phyloP scores from a whole-genome alignment of 1,140 invertebrate genomes.

The Euwallacea fornicatus region DNA sequence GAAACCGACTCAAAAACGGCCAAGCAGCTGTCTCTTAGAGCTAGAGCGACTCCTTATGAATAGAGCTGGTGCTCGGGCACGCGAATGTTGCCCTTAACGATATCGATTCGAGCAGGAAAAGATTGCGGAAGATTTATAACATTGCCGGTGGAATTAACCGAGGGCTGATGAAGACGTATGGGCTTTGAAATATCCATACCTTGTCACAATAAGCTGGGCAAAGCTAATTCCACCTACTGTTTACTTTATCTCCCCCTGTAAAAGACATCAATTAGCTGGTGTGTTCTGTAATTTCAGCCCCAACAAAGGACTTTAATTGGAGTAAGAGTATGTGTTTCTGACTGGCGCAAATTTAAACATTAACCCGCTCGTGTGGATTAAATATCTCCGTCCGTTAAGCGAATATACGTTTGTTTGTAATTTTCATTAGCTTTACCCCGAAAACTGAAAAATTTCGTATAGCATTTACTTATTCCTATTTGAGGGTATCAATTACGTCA shows the following conservation, averaged over 20 bases:
- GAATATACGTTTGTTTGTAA: conserved; percentile 1
- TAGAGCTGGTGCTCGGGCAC: no score
- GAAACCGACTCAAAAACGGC: no score
- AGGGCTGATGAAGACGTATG: conserved; percentile 1
- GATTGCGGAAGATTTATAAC: conserved; percentile 5
- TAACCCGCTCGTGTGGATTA: neutral
- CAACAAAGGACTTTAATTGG: conserved; percentile 14
- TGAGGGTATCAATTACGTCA: conserved; percentile 19
- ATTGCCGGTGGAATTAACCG: neutral
- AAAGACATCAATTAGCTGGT: conserved; percentile 9
- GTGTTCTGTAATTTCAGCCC: neutral
- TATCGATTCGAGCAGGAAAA: conserved; percentile 1
- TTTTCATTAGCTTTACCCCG: neutral
- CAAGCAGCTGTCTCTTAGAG: no score
- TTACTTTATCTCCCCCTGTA: conserved; percentile 4
- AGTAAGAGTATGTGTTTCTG: conserved; percentile 6
- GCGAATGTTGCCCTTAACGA: neutral
- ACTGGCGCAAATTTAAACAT: conserved; percentile 13
- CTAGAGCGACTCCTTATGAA: no score
- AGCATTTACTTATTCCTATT: conserved; percentile 27
- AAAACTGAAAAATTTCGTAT: conserved; percentile 3
- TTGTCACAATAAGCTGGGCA: no score
- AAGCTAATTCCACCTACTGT: neutral
- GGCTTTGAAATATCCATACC: neutral
- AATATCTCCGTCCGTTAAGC: neutral